Evolutionary conservation across 2,113 vertebrate genomes (phyloP).

Genomic region (Rallus limicola): DNA sequence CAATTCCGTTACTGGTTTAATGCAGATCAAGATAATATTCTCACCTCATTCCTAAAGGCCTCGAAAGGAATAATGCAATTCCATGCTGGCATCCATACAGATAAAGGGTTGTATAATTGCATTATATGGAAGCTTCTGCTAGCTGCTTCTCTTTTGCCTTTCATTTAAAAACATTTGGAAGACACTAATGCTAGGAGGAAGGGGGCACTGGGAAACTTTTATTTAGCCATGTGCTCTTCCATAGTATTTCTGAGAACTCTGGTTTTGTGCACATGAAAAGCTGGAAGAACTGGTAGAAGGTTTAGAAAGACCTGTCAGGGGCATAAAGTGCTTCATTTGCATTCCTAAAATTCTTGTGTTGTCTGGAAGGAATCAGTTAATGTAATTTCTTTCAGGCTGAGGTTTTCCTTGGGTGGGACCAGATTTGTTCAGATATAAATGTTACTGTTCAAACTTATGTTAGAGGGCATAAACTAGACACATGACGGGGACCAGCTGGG

Average conservation of each 20-base stretch:
- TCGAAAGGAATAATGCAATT: constrained; percentile 27
- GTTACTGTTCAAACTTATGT: background rate
- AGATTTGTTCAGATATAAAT: background rate
- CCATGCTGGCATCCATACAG: background rate
- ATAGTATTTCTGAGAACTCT: constrained; percentile 10
- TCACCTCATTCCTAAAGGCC: constrained; percentile 25
- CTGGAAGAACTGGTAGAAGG: background rate
- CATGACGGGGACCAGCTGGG: accelerated
- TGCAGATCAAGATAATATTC: constrained; percentile 46
- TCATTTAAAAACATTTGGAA: constrained; percentile 43
- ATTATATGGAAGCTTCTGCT: constrained; percentile 34
- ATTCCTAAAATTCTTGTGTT: constrained; percentile 27
- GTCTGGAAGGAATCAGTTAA: constrained; percentile 9
- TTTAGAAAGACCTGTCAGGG: constrained; percentile 3
- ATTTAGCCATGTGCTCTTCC: background rate
- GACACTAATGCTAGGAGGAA: background rate
- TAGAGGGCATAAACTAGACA: background rate
- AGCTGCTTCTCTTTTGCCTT: background rate
- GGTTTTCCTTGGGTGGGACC: background rate
- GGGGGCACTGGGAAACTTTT: background rate
- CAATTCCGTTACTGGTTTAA: constrained; percentile 31
- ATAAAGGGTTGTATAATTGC: constrained; percentile 40
- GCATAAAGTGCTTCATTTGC: background rate
- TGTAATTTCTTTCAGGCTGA: constrained; percentile 8
- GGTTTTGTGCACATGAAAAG: constrained; percentile 21